Percentiles rank a stretch among this genome's conserved stretches.
phyloP scores from a whole-genome alignment of 2,113 vertebrate genomes.

The Turdus rufiventris region DNA sequence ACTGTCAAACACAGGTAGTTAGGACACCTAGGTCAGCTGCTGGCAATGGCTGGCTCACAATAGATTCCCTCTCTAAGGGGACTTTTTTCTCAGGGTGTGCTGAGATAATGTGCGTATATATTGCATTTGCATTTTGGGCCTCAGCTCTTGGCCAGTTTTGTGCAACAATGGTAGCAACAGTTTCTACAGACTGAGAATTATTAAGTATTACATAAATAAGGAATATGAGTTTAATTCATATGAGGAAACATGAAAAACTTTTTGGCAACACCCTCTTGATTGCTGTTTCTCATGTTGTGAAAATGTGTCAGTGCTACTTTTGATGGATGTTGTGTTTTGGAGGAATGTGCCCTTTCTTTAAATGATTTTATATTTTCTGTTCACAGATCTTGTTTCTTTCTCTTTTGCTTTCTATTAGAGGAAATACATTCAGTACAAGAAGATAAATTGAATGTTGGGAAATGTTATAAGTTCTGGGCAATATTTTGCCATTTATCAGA shows the following conservation, averaged over 20 bases:
- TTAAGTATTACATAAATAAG: neutral
- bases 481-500: neutral
- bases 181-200: neutral
- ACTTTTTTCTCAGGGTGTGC: neutral
- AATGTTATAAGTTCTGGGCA: neutral
- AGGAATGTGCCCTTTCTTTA: neutral
- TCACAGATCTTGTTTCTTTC: neutral
- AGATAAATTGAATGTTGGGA: conserved; percentile 27
- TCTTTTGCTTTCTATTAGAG: neutral
- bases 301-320: neutral
- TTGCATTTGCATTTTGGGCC: neutral
- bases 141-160: neutral
- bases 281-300: neutral
- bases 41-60: neutral
- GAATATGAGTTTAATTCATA: neutral
- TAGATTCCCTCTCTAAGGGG: neutral
- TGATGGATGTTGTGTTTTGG: neutral
- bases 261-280: neutral
- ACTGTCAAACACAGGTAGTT: neutral
- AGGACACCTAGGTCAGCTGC: neutral
- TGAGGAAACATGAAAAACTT: neutral
- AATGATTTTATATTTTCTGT: neutral
- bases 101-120: neutral
- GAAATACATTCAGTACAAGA: neutral
- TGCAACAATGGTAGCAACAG: neutral